Percentiles rank a stretch among this genome's conserved stretches.
These are phyloP conservation scores for Trichogramma evanescens DNA, from an alignment of 2,888 invertebrate genomes.

Conservation along the genomic window DNA sequence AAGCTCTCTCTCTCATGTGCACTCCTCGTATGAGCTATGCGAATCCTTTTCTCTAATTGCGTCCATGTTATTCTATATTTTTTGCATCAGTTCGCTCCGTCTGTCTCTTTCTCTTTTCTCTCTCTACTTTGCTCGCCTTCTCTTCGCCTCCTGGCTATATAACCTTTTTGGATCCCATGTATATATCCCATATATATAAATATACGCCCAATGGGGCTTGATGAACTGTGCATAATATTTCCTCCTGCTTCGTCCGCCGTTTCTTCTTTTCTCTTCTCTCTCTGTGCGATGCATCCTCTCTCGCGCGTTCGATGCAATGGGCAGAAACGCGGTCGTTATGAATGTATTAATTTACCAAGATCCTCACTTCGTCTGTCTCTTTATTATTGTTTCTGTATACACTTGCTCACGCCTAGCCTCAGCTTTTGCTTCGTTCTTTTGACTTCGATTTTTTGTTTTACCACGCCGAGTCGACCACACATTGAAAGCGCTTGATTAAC, in stretches of 20 bases:
- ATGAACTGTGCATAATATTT: too few relatives aligned
- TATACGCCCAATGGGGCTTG: too few relatives aligned
- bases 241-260: too few relatives aligned
- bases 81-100: slow-evolving; percentile 15
- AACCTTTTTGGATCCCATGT: too few relatives aligned
- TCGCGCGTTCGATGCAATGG: neutral
- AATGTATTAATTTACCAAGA: slow-evolving; percentile 21
- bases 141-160: neutral
- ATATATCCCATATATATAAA: too few relatives aligned
- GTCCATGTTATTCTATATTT: slow-evolving; percentile 10
- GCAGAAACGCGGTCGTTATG: slow-evolving; percentile 20
- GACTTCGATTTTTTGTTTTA: neutral
- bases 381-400: too few relatives aligned
- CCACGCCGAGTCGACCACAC: neutral
- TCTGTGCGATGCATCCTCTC: neutral
- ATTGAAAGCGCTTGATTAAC: slow-evolving; percentile 20
- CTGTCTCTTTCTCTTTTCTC: neutral
- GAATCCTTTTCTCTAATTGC: slow-evolving; percentile 35
- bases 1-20: neutral
- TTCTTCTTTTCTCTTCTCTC: neutral
- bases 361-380: slow-evolving; percentile 10
- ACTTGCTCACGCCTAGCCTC: neutral
- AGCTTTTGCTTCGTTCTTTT: neutral
- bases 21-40: slow-evolving; percentile 22
- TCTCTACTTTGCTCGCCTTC: neutral